phyloP scores from a whole-genome alignment of 2,888 invertebrate species.

The Dioctria rufipes region DNA sequence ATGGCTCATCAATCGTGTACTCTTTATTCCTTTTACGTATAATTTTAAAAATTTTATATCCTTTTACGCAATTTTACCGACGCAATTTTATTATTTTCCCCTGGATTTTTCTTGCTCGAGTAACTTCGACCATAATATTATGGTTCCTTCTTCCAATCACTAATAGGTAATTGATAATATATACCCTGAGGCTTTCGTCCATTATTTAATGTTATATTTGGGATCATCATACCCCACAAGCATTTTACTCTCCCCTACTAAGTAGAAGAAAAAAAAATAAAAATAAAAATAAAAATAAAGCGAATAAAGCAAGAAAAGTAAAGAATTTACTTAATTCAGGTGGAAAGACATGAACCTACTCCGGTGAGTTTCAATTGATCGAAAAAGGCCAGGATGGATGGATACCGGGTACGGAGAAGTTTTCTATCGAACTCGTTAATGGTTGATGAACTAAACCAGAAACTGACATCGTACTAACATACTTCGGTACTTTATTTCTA shows the following conservation, averaged over 20 bases:
- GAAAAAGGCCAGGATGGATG: background rate
- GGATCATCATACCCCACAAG: background rate
- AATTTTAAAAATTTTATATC: too few relatives aligned
- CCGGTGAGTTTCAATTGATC: constrained; percentile 21
- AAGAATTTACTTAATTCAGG: background rate
- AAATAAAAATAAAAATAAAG: background rate
- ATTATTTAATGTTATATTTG: background rate
- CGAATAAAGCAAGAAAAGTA: background rate
- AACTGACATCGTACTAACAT: constrained; percentile 17
- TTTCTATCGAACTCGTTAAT: constrained; percentile 31
- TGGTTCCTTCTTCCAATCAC: background rate
- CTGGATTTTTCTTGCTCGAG: background rate
- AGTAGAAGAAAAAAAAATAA: background rate
- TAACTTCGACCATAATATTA: background rate
- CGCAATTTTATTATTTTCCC: background rate
- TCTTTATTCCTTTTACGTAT: background rate
- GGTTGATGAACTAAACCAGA: constrained; percentile 33
- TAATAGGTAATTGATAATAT: constrained; percentile 9
- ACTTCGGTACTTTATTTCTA: constrained; percentile 19
- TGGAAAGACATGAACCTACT: constrained; percentile 18
- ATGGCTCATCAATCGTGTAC: background rate
- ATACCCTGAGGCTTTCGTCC: background rate
- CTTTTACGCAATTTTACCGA: background rate
- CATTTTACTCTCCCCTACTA: background rate
- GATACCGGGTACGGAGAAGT: background rate